Base-by-base conservation (phyloP, 2,797 vertebrate species). In the Gallinago solitaria region DNA sequence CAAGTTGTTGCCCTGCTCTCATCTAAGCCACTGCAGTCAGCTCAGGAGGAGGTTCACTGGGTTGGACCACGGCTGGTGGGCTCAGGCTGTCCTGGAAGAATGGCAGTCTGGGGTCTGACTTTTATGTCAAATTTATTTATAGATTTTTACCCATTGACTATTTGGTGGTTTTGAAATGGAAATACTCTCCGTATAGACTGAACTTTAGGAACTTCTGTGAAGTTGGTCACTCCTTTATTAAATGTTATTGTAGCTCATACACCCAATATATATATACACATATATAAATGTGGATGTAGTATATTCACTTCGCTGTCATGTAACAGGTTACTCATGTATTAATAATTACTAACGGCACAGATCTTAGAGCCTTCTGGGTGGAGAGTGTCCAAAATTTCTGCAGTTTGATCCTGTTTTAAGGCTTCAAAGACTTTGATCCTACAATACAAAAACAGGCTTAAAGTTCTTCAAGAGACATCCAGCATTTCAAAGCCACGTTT, bases 1-100 rank as follows among this genome's bases (percentile, higher is more conserved):
- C 0, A 0, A 45, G 39, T 3, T 0, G 17, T 89, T 3, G 5
- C 19, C 16, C 39, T 39, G 21, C 30, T 88, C 30, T 63, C 43
- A 23, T 10, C 33, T 9, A 48, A 80, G 16, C 43, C 56, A 24
- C 11, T 1, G 2, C 17, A 35, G 43, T 28, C 23, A 25, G 37
- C 18, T 61, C 16, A 71, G 33, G 2, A 56, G 35, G 17, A 57
- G 12, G 6, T 33, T 84, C 24, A 7, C 8, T 11, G 43, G 9
- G 19, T 4, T 59, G 48, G 20, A 27, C 57, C 21, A 3, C 11
- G 24, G 50, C 78, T 71, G 54, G 23, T 27, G 43, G 56, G 20
- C 28, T 54, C 18, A 37, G 74, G 41, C 30, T 15, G 11, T 51
- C 11, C 14, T 28, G 12, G 27, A 45, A 65, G 37, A 85, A 59